Evolutionary conservation across 1,140 invertebrate species (phyloP).

Genomic region (Hylyphantes graminicola): DNA sequence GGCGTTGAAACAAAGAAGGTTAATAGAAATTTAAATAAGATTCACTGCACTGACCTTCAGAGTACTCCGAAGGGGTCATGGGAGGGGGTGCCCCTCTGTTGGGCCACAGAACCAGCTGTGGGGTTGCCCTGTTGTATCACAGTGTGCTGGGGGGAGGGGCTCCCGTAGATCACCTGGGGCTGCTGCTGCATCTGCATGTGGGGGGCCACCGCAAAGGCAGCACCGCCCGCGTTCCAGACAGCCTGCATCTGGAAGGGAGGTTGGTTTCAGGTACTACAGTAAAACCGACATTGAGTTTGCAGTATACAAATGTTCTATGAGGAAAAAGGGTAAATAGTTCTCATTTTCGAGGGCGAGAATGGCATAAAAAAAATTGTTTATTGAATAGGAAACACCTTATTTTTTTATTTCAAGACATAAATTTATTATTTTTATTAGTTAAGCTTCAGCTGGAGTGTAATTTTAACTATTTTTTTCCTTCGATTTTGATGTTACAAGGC

Average conservation of each 20-base stretch:
- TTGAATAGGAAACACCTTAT: too few relatives aligned
- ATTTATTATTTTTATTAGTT: too few relatives aligned
- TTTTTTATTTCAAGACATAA: too few relatives aligned
- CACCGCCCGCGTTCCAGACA: conserved; percentile 17
- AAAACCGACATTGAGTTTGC: too few relatives aligned
- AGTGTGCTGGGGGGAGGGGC: conserved; percentile 54
- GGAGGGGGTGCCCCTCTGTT: conserved; percentile 10
- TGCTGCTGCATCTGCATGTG: conserved; percentile 26
- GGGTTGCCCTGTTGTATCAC: conserved; percentile 48
- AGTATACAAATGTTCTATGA: too few relatives aligned
- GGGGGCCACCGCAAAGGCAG: neutral
- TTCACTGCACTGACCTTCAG: conserved; percentile 8
- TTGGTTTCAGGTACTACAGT: neutral
- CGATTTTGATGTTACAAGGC: too few relatives aligned
- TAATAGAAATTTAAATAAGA: neutral
- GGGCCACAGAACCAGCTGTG: conserved; percentile 47
- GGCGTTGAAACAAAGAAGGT: too few relatives aligned
- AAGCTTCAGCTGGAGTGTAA: too few relatives aligned
- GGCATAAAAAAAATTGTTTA: too few relatives aligned
- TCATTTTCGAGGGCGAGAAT: too few relatives aligned
- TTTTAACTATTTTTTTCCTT: too few relatives aligned
- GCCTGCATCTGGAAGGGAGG: conserved; percentile 37
- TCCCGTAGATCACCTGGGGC: conserved; percentile 43
- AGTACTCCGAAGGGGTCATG: conserved; percentile 54
- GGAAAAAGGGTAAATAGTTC: too few relatives aligned